These are phyloP conservation scores for Cololabis saira DNA, from an alignment of 2,113 vertebrate genomes.

Conservation along the genomic window DNA sequence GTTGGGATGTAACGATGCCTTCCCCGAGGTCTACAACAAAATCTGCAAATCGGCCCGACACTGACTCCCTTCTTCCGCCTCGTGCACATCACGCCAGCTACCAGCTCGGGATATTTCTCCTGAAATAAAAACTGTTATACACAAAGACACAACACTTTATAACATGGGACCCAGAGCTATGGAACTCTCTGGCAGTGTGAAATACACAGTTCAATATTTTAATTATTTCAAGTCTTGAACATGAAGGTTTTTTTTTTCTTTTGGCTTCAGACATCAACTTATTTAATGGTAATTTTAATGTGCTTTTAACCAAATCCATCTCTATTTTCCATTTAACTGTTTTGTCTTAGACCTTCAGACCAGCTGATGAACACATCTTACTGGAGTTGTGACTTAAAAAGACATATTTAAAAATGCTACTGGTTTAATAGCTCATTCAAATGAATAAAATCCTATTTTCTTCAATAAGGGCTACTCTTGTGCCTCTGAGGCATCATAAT, in stretches of 20 bases:
- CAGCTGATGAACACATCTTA: too few relatives aligned
- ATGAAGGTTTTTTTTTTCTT: too few relatives aligned
- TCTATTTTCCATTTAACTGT: too few relatives aligned
- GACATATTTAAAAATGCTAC: background rate
- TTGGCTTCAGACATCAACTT: too few relatives aligned
- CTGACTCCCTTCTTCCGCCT: slow-evolving; percentile 70
- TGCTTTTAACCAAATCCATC: too few relatives aligned
- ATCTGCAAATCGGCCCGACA: slow-evolving; percentile 97
- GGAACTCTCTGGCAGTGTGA: too few relatives aligned
- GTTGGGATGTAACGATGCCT: slow-evolving; percentile 90
- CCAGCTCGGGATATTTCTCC: background rate
- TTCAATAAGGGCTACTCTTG: background rate
- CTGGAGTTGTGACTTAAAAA: too few relatives aligned
- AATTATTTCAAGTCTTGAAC: too few relatives aligned
- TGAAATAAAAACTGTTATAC: background rate
- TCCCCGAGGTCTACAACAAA: slow-evolving; percentile 98
- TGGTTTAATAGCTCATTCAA: background rate
- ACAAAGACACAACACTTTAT: background rate
- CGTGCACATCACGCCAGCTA: background rate
- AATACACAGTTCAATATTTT: too few relatives aligned
- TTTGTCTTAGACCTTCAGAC: too few relatives aligned
- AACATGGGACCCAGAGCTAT: background rate
- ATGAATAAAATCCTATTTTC: background rate
- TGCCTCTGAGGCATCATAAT: background rate
- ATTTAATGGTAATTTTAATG: too few relatives aligned